phyloP scores from a whole-genome alignment of 2,113 vertebrate species.

The Ophiodon elongatus region DNA sequence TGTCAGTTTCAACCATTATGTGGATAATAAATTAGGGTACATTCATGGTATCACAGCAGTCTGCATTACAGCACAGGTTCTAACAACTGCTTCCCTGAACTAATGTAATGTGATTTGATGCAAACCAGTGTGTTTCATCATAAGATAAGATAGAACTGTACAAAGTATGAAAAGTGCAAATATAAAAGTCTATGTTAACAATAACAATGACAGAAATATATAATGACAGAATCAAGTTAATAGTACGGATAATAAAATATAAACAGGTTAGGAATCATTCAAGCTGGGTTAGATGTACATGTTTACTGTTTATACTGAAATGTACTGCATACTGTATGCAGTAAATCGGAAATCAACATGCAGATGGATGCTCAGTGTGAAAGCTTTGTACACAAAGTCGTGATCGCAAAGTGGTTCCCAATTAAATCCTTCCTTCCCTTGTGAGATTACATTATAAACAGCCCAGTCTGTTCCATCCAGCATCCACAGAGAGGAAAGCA shows the following conservation, averaged over 20 bases:
- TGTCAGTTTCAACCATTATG: constrained; percentile 47
- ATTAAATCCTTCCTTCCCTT: constrained; percentile 39
- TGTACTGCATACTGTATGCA: neutral
- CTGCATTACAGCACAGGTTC: constrained; percentile 2
- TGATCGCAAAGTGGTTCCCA: neutral
- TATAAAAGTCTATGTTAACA: neutral
- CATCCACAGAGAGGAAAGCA: constrained; percentile 28
- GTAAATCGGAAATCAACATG: constrained; percentile 8
- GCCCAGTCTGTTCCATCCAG: constrained; percentile 5
- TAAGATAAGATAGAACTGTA: neutral
- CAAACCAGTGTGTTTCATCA: neutral
- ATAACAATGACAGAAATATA: neutral
- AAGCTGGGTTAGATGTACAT: neutral
- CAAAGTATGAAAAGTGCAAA: neutral
- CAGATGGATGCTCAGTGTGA: neutral
- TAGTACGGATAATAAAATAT: neutral
- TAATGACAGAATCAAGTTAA: neutral
- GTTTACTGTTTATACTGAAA: neutral
- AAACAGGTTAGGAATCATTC: neutral
- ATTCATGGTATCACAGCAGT: constrained; percentile 8
- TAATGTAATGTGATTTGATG: constrained; percentile 14
- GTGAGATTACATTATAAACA: constrained; percentile 34
- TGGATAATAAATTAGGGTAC: constrained; percentile 54
- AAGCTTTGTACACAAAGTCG: neutral
- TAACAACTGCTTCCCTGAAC: constrained; percentile 13